Percentiles rank a stretch among this genome's conserved stretches.
Evolutionary conservation across 2,888 invertebrate species (phyloP).

Genomic region (Leucophora obtusa): DNA sequence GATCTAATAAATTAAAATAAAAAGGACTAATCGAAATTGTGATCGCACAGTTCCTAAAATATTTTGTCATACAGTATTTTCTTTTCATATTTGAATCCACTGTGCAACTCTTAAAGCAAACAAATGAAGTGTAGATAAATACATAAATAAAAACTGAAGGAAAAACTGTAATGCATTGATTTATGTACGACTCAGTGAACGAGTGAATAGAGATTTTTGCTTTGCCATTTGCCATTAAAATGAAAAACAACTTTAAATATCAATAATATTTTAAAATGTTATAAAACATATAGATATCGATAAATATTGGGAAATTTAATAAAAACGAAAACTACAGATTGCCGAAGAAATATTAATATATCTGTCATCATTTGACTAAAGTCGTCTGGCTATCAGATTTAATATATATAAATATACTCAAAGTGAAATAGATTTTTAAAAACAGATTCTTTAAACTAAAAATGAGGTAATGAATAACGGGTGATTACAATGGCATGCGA

Average conservation of each 20-base stretch:
- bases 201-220: slow-evolving; percentile 35
- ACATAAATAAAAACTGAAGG: slow-evolving; percentile 14
- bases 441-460: too few species aligned
- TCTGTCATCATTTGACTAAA: background rate
- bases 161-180: slow-evolving; percentile 50
- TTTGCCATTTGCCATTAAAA: slow-evolving; percentile 6
- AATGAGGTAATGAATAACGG: too few species aligned
- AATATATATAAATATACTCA: too few species aligned
- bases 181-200: slow-evolving; percentile 43
- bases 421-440: too few species aligned
- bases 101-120: slow-evolving; percentile 33
- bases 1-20: too few species aligned
- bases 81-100: background rate
- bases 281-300: slow-evolving; percentile 21
- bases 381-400: too few species aligned
- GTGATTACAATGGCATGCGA: too few species aligned
- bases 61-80: too few species aligned
- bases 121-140: slow-evolving; percentile 57
- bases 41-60: too few species aligned
- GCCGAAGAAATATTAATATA: background rate
- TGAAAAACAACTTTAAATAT: slow-evolving; percentile 32
- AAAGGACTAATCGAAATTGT: too few species aligned
- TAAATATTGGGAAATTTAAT: background rate
- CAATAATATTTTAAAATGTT: slow-evolving; percentile 37
- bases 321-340: background rate